These are phyloP conservation scores for Panulirus ornatus DNA, from an alignment of 1,140 invertebrate genomes.

Conservation along the genomic window DNA sequence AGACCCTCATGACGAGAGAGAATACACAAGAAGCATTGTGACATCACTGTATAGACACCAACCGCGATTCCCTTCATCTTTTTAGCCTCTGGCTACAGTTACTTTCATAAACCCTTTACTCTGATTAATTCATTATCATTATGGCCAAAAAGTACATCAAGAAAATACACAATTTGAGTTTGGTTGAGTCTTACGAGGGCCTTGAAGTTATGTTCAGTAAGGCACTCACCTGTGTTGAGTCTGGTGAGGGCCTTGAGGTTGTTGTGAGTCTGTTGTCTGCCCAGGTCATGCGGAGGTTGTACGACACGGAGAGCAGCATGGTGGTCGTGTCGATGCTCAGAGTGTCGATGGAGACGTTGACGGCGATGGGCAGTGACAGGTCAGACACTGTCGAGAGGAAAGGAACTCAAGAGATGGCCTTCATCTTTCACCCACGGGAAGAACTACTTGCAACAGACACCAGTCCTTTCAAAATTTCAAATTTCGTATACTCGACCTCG, in stretches of 20 bases:
- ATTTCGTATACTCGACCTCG: too few species aligned
- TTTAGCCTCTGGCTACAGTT: too few species aligned
- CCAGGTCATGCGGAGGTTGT: slow-evolving; percentile 67
- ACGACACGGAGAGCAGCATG: slow-evolving; percentile 61
- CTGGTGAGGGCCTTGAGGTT: slow-evolving; percentile 67
- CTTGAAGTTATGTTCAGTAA: not conserved
- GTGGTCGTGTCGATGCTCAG: slow-evolving; percentile 63
- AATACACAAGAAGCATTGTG: not conserved
- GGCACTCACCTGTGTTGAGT: slow-evolving; percentile 27
- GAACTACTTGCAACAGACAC: too few species aligned
- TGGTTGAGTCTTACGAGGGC: too few species aligned
- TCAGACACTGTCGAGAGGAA: slow-evolving; percentile 24
- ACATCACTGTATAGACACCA: not conserved
- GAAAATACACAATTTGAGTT: too few species aligned
- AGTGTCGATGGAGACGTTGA: slow-evolving; percentile 65
- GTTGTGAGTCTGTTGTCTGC: slow-evolving; percentile 70
- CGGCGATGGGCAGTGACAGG: slow-evolving; percentile 39
- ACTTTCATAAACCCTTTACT: not conserved
- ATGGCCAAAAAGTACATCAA: too few species aligned
- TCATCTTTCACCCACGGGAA: too few species aligned
- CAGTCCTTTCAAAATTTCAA: too few species aligned
- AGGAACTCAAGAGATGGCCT: too few species aligned
- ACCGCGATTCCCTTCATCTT: not conserved
- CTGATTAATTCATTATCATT: too few species aligned
- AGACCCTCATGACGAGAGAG: too few species aligned